phyloP scores from a whole-genome alignment of 2,113 vertebrate genomes.

The Chinchilla lanigera region DNA sequence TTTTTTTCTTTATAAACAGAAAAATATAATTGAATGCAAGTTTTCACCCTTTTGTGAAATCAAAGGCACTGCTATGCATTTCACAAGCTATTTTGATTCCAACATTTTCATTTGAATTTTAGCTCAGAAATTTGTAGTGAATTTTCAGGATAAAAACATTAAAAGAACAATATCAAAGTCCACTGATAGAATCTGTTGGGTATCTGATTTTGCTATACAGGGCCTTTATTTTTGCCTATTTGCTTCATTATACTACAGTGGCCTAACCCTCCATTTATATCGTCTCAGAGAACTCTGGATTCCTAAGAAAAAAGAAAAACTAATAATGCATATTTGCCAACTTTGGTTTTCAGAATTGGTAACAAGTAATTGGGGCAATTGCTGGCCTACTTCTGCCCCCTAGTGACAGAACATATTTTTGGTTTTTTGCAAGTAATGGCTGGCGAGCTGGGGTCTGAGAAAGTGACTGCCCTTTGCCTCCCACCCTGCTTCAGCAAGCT shows the following conservation, averaged over 20 bases:
- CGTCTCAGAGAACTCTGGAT: conserved; percentile 52
- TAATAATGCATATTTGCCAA: conserved; percentile 48
- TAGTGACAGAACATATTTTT: conserved; percentile 72
- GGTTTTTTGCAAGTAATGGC: conserved; percentile 18
- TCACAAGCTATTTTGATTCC: background rate
- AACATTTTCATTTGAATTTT: conserved; percentile 48
- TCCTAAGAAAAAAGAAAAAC: conserved; percentile 51
- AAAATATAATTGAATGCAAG: background rate
- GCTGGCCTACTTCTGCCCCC: conserved; percentile 83
- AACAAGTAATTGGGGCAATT: conserved; percentile 64
- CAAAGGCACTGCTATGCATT: background rate
- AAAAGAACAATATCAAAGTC: background rate
- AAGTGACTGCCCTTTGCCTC: fast-evolving
- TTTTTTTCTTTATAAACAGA: conserved; percentile 42
- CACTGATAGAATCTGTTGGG: background rate
- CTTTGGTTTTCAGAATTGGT: conserved; percentile 46
- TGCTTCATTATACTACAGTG: background rate
- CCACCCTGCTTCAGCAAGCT: background rate
- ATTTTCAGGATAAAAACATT: conserved; percentile 34
- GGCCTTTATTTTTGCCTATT: background rate
- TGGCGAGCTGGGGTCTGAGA: background rate
- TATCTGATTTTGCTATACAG: background rate
- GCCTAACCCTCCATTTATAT: background rate
- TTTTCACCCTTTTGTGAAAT: conserved; percentile 41
- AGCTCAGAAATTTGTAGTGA: conserved; percentile 29